Base-by-base conservation (phyloP, 2,797 vertebrate species). In the Erithacus rubecula region DNA sequence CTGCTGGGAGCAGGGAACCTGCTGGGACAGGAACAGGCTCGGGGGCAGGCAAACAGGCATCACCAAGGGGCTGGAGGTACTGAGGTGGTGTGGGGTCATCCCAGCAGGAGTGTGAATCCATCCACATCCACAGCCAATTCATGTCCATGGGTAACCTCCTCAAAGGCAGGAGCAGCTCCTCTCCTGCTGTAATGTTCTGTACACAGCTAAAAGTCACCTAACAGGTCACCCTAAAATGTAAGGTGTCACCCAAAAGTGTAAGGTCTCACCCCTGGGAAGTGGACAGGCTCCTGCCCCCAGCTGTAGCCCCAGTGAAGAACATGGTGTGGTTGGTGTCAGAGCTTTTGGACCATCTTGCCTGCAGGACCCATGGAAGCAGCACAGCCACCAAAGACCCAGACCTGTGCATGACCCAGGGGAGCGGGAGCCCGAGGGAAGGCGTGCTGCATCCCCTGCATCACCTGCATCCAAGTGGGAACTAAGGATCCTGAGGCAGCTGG, bases 331-430 rank as follows among this genome's bases (percentile, higher is more conserved):
- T 43, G 30, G 12, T 63, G 23, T 24, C 52, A 67, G 62, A 74
- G 60, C 30, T 70, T 72, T 79, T 36, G 63, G 32, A 12, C 12
- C 46, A 69, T 23, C 27, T 37, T 79, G 15, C 12, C 47, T 39
- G 27, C 15, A 77, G 55, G 30, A 70, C 11, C 27, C 36, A 24
- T 74, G 64, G 68, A 29, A 83, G n/a, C 8, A 46, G 46, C 59
- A 37, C 0, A 10, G 30, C n/a, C 86, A 58, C 14, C 5, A 22
- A n/a, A 72, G 55, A 17, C 22, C 44, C 44, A 46, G 22, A 12
- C 44, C 44, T 0, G 0, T 30, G 41, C 29, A 24, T 8, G 34
- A 71, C 43, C 34, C 12, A 27, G 19, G n/a, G 46, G 39, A 53
- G 52, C 22, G 51, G 34, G 47, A 62, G 27, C 13, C 49, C 0